phyloP scores from a whole-genome alignment of 2,797 vertebrate genomes.

The Xenopus petersii region DNA sequence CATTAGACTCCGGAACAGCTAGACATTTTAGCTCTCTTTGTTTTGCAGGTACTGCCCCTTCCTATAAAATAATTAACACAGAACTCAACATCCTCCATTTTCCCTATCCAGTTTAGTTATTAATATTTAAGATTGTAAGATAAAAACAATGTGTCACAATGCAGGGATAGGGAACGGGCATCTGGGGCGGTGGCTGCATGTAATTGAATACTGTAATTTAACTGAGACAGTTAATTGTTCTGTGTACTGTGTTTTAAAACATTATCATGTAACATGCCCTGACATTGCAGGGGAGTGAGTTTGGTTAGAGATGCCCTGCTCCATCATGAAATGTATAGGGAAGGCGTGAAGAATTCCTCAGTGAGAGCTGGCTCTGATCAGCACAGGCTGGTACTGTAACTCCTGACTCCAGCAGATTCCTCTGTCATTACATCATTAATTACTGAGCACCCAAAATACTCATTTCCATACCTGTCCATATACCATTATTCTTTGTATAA shows the following conservation, averaged over 20 bases:
- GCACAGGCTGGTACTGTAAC: not conserved
- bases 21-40: not conserved
- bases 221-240: too few relatives aligned
- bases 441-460: not conserved
- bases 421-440: not conserved
- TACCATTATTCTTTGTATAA: too few relatives aligned
- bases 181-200: too few relatives aligned
- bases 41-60: not conserved
- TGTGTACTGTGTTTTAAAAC: too few relatives aligned
- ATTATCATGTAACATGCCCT: not conserved
- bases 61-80: conserved; percentile 1
- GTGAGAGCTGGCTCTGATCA: not conserved
- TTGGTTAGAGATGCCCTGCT: not conserved
- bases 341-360: not conserved
- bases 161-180: too few relatives aligned
- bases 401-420: conserved; percentile 75
- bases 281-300: not conserved
- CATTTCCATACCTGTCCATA: too few relatives aligned
- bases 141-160: too few relatives aligned
- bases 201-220: too few relatives aligned
- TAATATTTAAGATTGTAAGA: too few relatives aligned
- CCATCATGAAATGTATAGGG: not conserved
- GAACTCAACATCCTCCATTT: not conserved
- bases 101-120: conserved; percentile 32
- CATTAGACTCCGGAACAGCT: conserved; percentile 2